Conservation (phyloP, 2,888 invertebrate species). For the Parascotia fuliginaria region DNA sequence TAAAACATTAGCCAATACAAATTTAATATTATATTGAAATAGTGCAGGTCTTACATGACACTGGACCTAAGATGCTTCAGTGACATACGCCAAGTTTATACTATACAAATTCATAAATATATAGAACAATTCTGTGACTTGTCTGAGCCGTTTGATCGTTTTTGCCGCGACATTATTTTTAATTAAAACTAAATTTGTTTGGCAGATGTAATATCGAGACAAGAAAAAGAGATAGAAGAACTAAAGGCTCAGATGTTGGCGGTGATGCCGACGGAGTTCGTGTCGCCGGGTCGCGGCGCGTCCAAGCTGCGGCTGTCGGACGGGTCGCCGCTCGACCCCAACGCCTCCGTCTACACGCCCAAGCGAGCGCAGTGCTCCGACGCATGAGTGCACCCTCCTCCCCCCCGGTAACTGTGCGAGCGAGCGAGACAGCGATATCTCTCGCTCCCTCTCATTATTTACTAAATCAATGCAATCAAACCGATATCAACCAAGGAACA, state of each 20-base stretch:
- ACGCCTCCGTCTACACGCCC: slow-evolving; percentile 96
- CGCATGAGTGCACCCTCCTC: slow-evolving; percentile 50
- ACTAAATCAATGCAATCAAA: neutral
- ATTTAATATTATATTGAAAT: too few relatives aligned
- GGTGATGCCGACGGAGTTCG: slow-evolving; percentile 92
- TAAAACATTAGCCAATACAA: too few relatives aligned
- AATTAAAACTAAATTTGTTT: neutral
- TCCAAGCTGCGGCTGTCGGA: slow-evolving; percentile 67
- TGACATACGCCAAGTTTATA: too few relatives aligned
- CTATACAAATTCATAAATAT: too few relatives aligned
- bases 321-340: slow-evolving; percentile 90
- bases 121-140: too few relatives aligned
- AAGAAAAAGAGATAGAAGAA: slow-evolving; percentile 96
- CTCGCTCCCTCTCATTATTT: neutral
- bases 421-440: neutral
- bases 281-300: slow-evolving; percentile 45
- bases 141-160: too few relatives aligned
- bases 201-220: slow-evolving; percentile 91
- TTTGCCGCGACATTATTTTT: too few relatives aligned
- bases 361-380: slow-evolving; percentile 83
- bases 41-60: too few relatives aligned
- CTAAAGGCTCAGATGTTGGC: slow-evolving; percentile 97
- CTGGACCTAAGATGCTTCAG: too few relatives aligned
- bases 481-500: neutral
- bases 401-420: neutral